phyloP scores from a whole-genome alignment of 2,113 vertebrate species.

The Struthidea cinerea region DNA sequence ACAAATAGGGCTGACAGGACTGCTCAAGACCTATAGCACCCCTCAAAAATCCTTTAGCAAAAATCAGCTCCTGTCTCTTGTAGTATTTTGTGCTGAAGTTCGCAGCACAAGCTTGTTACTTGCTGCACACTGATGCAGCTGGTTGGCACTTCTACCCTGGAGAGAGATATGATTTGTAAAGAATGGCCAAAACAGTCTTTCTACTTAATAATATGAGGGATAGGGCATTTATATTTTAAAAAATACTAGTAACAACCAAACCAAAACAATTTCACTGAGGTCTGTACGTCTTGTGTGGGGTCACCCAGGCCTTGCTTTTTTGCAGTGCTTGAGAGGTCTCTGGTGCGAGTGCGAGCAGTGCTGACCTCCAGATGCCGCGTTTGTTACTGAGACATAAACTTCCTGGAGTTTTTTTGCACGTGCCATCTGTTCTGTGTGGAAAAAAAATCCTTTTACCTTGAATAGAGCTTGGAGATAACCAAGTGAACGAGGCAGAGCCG shows the following conservation, averaged over 20 bases:
- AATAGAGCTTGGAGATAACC: neutral
- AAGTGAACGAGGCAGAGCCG: neutral
- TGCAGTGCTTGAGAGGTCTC: neutral
- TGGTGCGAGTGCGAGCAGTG: fast-evolving
- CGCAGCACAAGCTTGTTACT: neutral
- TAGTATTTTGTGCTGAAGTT: neutral
- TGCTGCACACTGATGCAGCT: neutral
- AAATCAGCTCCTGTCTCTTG: neutral
- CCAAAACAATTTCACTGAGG: neutral
- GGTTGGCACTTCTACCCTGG: neutral
- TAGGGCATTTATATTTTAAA: neutral
- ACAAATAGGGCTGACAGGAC: neutral
- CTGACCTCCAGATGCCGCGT: neutral
- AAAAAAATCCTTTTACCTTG: neutral
- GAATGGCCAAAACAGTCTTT: neutral
- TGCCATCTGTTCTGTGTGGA: neutral
- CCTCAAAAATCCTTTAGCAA: neutral
- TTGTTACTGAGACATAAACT: neutral
- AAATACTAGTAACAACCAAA: neutral
- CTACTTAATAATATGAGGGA: neutral
- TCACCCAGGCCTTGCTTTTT: neutral
- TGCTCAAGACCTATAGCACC: neutral
- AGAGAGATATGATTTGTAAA: neutral
- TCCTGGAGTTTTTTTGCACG: neutral
- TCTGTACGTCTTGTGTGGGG: fast-evolving